Evolutionary conservation across 2,797 vertebrate genomes (phyloP).

Genomic region (Sebastes oblongus): DNA sequence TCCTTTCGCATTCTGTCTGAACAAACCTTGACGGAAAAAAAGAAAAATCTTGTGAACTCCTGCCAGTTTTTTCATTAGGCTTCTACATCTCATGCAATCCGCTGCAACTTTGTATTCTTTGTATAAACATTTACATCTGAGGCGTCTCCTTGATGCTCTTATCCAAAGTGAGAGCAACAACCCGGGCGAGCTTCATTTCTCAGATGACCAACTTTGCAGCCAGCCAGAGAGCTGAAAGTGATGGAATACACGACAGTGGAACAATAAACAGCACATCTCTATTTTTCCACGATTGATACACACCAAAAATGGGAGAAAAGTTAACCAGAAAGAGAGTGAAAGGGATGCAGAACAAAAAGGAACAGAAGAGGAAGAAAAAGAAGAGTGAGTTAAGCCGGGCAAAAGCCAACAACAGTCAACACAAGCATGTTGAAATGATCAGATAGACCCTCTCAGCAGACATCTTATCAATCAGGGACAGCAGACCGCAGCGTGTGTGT

Average conservation of each 20-base stretch:
- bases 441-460: slow-evolving; percentile 69
- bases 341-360: slow-evolving; percentile 17
- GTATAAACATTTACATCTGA: slow-evolving; percentile 56
- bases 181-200: slow-evolving; percentile 5
- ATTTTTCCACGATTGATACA: neutral
- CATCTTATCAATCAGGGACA: slow-evolving; percentile 71
- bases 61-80: slow-evolving; percentile 51
- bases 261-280: neutral
- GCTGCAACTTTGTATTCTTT: slow-evolving; percentile 27
- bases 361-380: slow-evolving; percentile 14
- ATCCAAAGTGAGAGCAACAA: slow-evolving; percentile 28
- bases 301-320: neutral
- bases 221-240: neutral
- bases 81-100: neutral
- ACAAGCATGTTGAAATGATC: slow-evolving; percentile 69
- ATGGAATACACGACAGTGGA: neutral
- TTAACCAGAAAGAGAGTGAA: neutral
- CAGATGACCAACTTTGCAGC: neutral
- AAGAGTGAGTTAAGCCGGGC: slow-evolving; percentile 20
- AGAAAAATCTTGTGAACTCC: neutral
- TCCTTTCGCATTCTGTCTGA: neutral
- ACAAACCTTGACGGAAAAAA: neutral
- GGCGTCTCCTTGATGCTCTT: slow-evolving; percentile 13
- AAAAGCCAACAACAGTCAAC: slow-evolving; percentile 60
- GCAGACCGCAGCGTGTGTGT: slow-evolving; percentile 21